Percentiles rank a stretch among this genome's conserved stretches.
Conservation (phyloP, 2,797 vertebrate genomes). For the Triplophysa yarkandensis region DNA sequence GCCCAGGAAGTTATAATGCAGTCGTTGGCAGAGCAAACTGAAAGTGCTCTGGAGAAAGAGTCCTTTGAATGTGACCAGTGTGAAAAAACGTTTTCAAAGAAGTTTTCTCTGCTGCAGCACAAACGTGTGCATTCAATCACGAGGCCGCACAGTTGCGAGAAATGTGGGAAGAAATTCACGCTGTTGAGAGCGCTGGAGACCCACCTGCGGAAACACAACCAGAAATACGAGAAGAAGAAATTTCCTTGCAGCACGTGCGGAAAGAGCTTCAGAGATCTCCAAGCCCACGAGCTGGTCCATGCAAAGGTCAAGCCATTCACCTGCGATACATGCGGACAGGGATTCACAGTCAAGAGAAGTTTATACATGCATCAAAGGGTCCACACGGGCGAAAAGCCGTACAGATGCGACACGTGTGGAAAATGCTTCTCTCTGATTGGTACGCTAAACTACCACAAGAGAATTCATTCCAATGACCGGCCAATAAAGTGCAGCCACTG, state of each 20-base stretch:
- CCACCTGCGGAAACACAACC: constrained; percentile 69
- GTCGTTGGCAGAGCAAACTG: not conserved
- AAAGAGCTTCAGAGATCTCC: constrained; percentile 67
- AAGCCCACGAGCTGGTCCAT: constrained; percentile 70
- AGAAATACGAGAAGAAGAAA: constrained; percentile 56
- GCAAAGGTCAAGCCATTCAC: constrained; percentile 58
- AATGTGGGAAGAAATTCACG: constrained; percentile 71
- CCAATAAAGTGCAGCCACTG: constrained; percentile 68
- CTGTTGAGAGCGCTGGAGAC: constrained; percentile 68
- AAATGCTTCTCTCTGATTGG: constrained; percentile 69
- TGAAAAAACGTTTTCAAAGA: constrained; percentile 40
- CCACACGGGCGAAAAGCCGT: constrained; percentile 72
- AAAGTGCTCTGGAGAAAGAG: not conserved
- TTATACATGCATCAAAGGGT: constrained; percentile 69
- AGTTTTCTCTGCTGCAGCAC: constrained; percentile 41
- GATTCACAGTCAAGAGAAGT: constrained; percentile 73
- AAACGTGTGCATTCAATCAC: constrained; percentile 38
- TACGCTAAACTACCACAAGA: constrained; percentile 69
- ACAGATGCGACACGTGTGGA: constrained; percentile 70
- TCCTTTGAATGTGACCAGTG: constrained; percentile 33
- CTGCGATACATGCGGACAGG: constrained; percentile 69
- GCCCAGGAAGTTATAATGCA: not conserved
- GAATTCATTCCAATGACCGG: constrained; percentile 72
- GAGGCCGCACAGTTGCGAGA: constrained; percentile 67
- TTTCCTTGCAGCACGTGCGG: constrained; percentile 48